Conservation (phyloP, 2,797 vertebrate genomes). For the Halcyon chelicuti region DNA sequence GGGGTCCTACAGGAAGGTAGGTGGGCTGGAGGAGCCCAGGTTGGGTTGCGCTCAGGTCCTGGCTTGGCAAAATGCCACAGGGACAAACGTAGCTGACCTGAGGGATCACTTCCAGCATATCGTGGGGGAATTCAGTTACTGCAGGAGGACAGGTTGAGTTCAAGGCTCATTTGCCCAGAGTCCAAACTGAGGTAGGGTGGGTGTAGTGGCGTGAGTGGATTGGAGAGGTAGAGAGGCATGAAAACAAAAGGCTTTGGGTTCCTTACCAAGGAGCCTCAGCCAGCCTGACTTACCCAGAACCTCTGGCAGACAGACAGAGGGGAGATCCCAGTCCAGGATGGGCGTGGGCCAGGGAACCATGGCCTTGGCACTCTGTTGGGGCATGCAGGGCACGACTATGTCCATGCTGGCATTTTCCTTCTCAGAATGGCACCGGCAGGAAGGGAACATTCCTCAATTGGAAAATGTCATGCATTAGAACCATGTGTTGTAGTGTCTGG, state of each 20-base stretch:
- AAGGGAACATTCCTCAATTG: background rate
- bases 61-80: background rate
- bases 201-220: background rate
- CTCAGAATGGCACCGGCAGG: background rate
- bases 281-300: background rate
- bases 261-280: background rate
- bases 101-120: background rate
- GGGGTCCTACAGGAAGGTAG: background rate
- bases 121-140: background rate
- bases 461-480: background rate
- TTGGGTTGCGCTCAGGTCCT: background rate
- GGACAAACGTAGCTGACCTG: background rate
- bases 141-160: background rate
- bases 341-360: background rate
- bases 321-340: background rate
- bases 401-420: background rate
- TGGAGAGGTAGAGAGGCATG: background rate
- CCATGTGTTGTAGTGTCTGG: background rate
- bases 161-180: background rate
- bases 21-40: background rate
- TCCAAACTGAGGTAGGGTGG: background rate
- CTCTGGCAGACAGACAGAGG: background rate
- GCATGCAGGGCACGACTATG: accelerated
- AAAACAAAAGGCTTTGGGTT: background rate
- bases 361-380: accelerated